A percentile compares a stretch with the other conserved stretches of the same genome.
Conservation (phyloP, 2,797 vertebrate species). For the Xyrichtys novacula region DNA sequence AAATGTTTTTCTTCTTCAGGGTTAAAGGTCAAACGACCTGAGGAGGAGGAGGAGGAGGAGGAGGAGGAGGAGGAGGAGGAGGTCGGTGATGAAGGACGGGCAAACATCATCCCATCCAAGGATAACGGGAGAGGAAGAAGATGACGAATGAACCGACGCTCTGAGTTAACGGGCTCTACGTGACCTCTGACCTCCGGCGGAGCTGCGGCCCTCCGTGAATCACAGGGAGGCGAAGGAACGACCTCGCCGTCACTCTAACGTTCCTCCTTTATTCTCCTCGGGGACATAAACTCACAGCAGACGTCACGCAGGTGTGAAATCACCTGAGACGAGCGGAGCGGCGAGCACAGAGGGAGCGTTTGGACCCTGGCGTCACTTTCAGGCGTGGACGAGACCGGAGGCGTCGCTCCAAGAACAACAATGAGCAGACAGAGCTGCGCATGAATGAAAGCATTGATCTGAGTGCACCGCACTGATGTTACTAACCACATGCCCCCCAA, state of each 20-base stretch:
- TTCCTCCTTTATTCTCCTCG: not conserved
- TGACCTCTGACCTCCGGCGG: conserved; percentile 19
- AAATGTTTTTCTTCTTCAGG: conserved; percentile 32
- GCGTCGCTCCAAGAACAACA: conserved; percentile 55
- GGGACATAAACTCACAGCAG: not conserved
- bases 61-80: not conserved
- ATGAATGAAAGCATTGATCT: conserved; percentile 75
- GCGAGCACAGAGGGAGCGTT: conserved; percentile 32
- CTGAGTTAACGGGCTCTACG: not conserved
- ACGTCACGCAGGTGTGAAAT: not conserved
- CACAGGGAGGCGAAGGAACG: not conserved
- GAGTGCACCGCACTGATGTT: conserved; percentile 44
- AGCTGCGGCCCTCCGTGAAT: not conserved
- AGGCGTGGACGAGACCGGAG: conserved; percentile 51
- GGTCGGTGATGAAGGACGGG: not conserved
- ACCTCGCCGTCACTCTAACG: not conserved
- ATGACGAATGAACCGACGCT: conserved; percentile 4
- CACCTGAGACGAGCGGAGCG: conserved; percentile 10
- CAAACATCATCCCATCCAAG: not conserved
- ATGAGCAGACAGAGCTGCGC: conserved; percentile 54
- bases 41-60: not conserved
- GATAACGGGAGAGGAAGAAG: not conserved
- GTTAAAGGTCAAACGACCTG: not conserved
- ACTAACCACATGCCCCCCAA: conserved; percentile 49
- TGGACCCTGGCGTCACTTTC: conserved; percentile 31